Conservation (phyloP, 1,140 invertebrate species). For the Macrobrachium rosenbergii region DNA sequence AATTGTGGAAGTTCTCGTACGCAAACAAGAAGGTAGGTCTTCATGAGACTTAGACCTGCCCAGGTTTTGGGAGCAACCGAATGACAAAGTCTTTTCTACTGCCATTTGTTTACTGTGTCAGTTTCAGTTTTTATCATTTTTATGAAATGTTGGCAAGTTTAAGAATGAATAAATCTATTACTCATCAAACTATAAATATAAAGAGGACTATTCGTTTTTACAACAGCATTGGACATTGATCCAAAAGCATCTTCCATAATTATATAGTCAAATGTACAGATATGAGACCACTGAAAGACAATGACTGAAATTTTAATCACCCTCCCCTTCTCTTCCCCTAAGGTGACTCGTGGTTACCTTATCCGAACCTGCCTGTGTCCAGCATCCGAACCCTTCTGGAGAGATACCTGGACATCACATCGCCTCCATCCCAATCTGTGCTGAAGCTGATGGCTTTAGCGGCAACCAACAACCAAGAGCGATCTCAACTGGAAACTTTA, state of each 20-base stretch:
- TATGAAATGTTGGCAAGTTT: too few species aligned
- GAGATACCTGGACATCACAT: constrained; percentile 91
- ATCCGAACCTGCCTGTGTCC: constrained; percentile 85
- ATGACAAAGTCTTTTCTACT: too few species aligned
- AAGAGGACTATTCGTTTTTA: too few species aligned
- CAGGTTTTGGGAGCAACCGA: not conserved
- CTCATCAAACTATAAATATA: too few species aligned
- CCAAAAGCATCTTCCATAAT: too few species aligned
- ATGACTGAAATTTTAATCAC: too few species aligned
- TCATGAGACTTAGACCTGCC: not conserved
- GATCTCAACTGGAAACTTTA: constrained; percentile 79
- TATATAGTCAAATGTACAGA: too few species aligned
- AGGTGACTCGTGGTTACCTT: constrained; percentile 87
- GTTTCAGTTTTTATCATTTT: too few species aligned
- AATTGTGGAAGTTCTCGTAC: not conserved
- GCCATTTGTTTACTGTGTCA: too few species aligned
- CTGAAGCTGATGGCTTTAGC: constrained; percentile 85
- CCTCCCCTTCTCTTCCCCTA: constrained; percentile 74
- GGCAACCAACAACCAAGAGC: constrained; percentile 83
- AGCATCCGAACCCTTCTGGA: constrained; percentile 83
- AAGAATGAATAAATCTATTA: too few species aligned
- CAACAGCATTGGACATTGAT: too few species aligned
- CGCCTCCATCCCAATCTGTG: constrained; percentile 88
- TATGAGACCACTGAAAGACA: too few species aligned
- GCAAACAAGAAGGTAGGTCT: not conserved